A percentile compares a stretch with the other conserved stretches of the same genome.
phyloP scores from a whole-genome alignment of 2,113 vertebrate genomes.

The Rostratula benghalensis region DNA sequence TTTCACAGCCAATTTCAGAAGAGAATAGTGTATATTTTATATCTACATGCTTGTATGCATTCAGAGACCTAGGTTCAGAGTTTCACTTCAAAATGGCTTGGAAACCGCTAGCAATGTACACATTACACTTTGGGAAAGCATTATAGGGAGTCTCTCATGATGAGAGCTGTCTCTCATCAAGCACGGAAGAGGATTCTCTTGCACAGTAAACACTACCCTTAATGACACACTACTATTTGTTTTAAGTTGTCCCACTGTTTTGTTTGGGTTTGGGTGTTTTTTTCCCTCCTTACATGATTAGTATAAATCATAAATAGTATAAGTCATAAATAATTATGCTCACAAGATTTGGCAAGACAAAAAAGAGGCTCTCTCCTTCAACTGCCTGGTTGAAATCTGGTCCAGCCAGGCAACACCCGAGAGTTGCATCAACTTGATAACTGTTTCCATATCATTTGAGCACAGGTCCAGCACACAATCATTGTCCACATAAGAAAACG shows the following conservation, averaged over 20 bases:
- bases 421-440: background rate
- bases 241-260: background rate
- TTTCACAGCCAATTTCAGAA: background rate
- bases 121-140: background rate
- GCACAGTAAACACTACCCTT: background rate
- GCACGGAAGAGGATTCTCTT: background rate
- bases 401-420: background rate
- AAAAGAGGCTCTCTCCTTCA: background rate
- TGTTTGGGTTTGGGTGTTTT: background rate
- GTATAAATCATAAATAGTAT: too few relatives aligned
- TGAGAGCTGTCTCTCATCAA: background rate
- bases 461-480: background rate
- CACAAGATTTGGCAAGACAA: background rate
- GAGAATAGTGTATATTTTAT: background rate
- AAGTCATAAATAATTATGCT: too few relatives aligned
- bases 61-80: background rate
- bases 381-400: background rate
- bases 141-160: background rate
- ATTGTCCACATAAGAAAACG: background rate
- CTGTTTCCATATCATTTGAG: background rate
- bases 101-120: background rate
- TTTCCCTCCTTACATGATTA: accelerated
- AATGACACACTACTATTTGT: background rate
- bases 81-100: background rate
- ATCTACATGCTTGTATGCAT: background rate